Conservation (phyloP, 2,113 vertebrate genomes). For the Malurus elegans region DNA sequence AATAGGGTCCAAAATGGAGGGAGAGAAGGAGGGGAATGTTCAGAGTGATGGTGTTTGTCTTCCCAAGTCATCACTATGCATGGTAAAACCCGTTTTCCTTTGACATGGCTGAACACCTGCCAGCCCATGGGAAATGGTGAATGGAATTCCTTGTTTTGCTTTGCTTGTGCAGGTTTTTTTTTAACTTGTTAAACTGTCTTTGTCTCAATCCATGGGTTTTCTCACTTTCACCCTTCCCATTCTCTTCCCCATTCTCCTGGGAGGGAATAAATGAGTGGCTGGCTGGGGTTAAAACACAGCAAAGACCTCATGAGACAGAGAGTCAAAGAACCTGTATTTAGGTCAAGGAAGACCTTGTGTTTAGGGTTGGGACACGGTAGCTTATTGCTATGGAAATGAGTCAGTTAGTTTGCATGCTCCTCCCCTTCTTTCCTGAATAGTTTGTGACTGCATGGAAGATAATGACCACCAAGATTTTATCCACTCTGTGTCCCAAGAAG, state of each 20-base stretch:
- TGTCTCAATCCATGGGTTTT: neutral
- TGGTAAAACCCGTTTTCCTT: neutral
- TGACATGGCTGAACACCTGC: neutral
- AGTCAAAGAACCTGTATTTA: neutral
- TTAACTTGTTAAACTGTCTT: neutral
- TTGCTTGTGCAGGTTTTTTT: neutral
- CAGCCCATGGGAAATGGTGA: neutral
- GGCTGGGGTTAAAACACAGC: neutral
- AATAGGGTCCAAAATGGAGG: neutral
- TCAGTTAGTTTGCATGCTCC: neutral
- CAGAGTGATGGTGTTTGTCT: accelerated
- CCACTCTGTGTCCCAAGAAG: neutral
- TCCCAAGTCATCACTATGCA: accelerated
- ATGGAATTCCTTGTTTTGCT: neutral
- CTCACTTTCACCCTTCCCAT: accelerated
- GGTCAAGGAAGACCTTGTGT: neutral
- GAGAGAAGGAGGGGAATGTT: neutral
- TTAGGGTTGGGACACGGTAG: neutral
- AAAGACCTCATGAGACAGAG: neutral
- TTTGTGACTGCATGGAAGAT: neutral
- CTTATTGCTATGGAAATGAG: neutral
- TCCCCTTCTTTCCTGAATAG: neutral
- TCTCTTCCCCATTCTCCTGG: neutral
- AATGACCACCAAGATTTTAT: neutral
- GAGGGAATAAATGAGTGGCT: neutral